phyloP scores from a whole-genome alignment of 2,113 vertebrate species.

The Bubo scandiacus region DNA sequence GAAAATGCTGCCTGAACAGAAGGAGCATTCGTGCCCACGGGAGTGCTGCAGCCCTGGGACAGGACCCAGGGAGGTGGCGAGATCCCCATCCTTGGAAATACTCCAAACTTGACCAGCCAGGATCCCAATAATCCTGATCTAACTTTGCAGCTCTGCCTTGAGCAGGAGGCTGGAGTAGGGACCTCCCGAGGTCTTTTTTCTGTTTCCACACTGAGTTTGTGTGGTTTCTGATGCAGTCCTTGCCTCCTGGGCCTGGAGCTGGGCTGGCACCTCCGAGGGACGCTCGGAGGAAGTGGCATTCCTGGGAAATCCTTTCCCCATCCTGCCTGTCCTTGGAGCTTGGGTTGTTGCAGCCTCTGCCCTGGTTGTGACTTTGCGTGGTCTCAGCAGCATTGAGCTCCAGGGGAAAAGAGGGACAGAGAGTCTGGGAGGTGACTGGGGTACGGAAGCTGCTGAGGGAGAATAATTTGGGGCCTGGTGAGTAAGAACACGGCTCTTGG shows the following conservation, averaged over 20 bases:
- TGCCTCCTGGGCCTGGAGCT: background rate
- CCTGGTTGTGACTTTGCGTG: background rate
- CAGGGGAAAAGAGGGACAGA: background rate
- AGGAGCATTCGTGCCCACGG: no score
- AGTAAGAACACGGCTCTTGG: no score
- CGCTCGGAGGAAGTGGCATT: background rate
- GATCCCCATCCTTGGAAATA: background rate
- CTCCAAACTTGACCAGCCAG: background rate
- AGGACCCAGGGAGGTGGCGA: background rate
- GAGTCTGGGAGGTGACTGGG: background rate
- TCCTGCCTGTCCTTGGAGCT: background rate
- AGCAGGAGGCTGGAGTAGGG: background rate
- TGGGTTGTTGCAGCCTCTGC: background rate
- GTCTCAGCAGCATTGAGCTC: background rate
- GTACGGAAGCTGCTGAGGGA: background rate
- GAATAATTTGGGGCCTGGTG: background rate
- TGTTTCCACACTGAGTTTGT: accelerated
- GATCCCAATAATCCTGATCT: background rate
- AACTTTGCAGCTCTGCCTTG: no score
- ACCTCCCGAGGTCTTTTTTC: background rate
- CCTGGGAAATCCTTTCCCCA: background rate
- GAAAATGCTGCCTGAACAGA: background rate
- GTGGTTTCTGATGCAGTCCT: background rate
- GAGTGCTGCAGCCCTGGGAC: background rate
- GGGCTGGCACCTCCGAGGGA: accelerated